A percentile compares a stretch with the other conserved stretches of the same genome.
phyloP scores from a whole-genome alignment of 2,113 vertebrate species.

The Sphaerodactylus townsendi region DNA sequence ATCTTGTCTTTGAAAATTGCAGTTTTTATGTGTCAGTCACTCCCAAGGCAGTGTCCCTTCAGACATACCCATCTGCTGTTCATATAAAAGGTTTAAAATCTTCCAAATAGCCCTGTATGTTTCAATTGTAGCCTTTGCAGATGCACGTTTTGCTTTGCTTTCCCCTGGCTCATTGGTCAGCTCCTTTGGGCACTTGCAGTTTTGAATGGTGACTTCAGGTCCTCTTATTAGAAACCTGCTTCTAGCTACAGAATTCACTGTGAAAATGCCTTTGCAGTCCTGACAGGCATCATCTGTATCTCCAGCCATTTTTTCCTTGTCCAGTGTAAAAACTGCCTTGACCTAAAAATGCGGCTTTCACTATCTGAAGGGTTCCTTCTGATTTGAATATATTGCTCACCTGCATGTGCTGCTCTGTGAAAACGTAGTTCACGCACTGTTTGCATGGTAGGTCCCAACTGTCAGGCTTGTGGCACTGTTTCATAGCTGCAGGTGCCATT shows the following conservation, averaged over 20 bases:
- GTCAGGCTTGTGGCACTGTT: not conserved
- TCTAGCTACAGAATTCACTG: not conserved
- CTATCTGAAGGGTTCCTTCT: no score
- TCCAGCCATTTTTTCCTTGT: not conserved
- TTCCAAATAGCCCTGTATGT: not conserved
- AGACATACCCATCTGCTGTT: conserved; percentile 4
- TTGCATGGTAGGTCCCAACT: not conserved
- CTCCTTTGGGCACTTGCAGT: not conserved
- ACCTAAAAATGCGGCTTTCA: not conserved
- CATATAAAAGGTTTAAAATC: not conserved
- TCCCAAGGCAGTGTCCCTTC: not conserved
- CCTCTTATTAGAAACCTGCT: not conserved
- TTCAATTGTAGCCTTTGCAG: not conserved
- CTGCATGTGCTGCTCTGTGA: no score
- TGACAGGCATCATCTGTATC: not conserved
- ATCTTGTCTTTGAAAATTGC: not conserved
- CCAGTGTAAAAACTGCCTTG: not conserved
- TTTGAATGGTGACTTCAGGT: not conserved
- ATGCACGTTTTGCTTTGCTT: not conserved
- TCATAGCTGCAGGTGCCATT: not conserved
- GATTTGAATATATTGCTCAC: not conserved
- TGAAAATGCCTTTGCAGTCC: not conserved
- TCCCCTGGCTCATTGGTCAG: not conserved
- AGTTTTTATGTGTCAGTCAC: not conserved
- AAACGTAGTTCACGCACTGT: not conserved